phyloP scores from a whole-genome alignment of 2,113 vertebrate species.

The Equus przewalskii region DNA sequence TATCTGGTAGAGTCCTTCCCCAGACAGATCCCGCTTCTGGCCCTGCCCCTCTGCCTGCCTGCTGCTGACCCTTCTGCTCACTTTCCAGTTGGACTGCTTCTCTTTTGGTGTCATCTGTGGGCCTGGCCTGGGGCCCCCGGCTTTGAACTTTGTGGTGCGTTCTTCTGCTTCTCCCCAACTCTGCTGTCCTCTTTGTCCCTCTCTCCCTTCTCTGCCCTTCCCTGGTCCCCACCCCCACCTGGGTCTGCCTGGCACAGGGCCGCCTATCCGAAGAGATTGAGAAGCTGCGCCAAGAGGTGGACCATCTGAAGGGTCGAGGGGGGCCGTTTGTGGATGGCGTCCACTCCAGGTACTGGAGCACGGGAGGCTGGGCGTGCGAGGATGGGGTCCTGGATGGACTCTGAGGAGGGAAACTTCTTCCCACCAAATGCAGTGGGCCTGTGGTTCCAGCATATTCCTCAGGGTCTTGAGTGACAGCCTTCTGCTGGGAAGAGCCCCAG shows the following conservation, averaged over 20 bases:
- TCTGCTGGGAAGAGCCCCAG: neutral
- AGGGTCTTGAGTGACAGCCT: neutral
- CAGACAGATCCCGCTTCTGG: neutral
- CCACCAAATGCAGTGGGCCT: neutral
- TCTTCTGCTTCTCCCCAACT: constrained; percentile 42
- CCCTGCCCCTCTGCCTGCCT: neutral
- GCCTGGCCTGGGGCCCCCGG: neutral
- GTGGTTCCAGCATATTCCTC: neutral
- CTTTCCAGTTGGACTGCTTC: neutral
- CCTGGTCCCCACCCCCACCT: neutral
- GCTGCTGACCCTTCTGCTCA: neutral
- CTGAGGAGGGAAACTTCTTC: neutral
- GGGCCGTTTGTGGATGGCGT: constrained; percentile 93
- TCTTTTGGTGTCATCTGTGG: neutral
- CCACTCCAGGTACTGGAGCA: constrained; percentile 91
- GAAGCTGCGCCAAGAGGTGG: constrained; percentile 95
- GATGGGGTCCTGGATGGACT: constrained; percentile 23
- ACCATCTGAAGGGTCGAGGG: constrained; percentile 96
- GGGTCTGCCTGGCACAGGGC: constrained; percentile 88
- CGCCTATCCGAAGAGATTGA: constrained; percentile 97
- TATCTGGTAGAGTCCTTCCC: neutral
- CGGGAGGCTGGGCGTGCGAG: neutral
- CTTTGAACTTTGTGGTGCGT: neutral
- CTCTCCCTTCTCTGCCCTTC: constrained; percentile 61
- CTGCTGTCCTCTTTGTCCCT: constrained; percentile 42